Percentiles rank a stretch among this genome's conserved stretches.
phyloP scores from a whole-genome alignment of 2,888 invertebrate genomes.

The Maniola hyperantus region DNA sequence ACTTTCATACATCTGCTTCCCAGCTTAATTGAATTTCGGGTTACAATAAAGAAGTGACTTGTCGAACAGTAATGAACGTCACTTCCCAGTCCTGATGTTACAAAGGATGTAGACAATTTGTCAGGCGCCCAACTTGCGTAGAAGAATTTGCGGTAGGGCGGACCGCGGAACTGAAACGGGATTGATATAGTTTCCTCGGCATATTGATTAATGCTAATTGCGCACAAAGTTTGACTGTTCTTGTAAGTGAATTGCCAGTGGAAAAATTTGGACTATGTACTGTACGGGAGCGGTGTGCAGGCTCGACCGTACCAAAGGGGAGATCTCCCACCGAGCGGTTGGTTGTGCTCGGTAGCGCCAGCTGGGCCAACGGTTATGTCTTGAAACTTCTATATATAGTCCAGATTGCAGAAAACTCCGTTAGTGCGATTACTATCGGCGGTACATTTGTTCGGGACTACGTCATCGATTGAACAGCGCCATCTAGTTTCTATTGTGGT shows the following conservation, averaged over 20 bases:
- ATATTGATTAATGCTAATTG: constrained; percentile 24
- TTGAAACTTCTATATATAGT: too few species aligned
- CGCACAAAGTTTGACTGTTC: constrained; percentile 16
- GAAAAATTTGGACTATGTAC: not conserved
- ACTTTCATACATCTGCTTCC: not conserved
- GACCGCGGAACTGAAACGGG: constrained; percentile 22
- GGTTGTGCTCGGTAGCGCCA: too few species aligned
- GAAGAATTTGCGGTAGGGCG: constrained; percentile 27
- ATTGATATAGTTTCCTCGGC: constrained; percentile 34
- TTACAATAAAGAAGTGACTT: constrained; percentile 43
- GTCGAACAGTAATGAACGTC: constrained; percentile 47
- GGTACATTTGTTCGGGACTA: too few species aligned
- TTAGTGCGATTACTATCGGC: too few species aligned
- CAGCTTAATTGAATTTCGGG: constrained; percentile 16
- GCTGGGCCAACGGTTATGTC: too few species aligned
- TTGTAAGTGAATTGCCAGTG: constrained; percentile 5
- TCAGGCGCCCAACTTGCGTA: constrained; percentile 44
- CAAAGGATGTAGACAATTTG: constrained; percentile 59
- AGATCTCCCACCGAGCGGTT: too few species aligned
- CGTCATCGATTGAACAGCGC: too few species aligned
- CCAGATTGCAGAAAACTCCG: too few species aligned
- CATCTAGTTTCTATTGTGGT: too few species aligned
- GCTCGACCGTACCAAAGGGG: too few species aligned
- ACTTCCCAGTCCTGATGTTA: constrained; percentile 55
- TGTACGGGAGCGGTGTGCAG: too few species aligned